Conservation (phyloP, 2,797 vertebrate species). For the Darevskia nairensis region DNA sequence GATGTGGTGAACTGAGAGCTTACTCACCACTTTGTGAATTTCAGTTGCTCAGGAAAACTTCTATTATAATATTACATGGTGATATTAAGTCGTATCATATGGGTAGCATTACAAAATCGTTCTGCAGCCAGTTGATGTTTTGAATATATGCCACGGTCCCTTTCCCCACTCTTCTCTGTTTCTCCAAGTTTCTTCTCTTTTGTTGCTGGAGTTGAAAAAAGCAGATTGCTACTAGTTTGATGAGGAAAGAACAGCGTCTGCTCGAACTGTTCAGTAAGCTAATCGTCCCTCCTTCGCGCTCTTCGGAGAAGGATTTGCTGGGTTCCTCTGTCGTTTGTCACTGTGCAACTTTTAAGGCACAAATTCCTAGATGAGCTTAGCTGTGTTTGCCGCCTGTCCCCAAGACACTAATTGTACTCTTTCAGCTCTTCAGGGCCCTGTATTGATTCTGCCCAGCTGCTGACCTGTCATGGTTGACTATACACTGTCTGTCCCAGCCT, state of each 20-base stretch:
- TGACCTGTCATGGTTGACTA: background rate
- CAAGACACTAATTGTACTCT: fast-evolving
- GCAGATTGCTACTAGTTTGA: background rate
- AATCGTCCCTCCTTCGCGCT: background rate
- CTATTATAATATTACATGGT: background rate
- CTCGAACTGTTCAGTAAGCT: background rate
- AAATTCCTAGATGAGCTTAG: background rate
- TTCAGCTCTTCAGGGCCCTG: background rate
- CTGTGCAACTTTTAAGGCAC: fast-evolving
- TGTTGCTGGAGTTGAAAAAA: background rate
- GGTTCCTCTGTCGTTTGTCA: background rate
- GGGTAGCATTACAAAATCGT: background rate
- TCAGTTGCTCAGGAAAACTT: background rate
- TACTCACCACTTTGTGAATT: background rate
- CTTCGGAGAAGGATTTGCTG: background rate
- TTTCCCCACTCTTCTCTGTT: background rate
- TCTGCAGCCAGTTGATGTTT: background rate
- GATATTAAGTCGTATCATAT: background rate
- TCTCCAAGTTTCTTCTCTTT: background rate
- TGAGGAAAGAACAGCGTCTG: background rate
- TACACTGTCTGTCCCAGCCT: constrained; percentile 42
- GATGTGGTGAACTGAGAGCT: background rate
- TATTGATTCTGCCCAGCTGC: constrained; percentile 33
- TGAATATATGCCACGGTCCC: background rate
- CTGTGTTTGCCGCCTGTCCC: background rate